phyloP scores from a whole-genome alignment of 1,140 invertebrate genomes.

The Drosophila jambulina region DNA sequence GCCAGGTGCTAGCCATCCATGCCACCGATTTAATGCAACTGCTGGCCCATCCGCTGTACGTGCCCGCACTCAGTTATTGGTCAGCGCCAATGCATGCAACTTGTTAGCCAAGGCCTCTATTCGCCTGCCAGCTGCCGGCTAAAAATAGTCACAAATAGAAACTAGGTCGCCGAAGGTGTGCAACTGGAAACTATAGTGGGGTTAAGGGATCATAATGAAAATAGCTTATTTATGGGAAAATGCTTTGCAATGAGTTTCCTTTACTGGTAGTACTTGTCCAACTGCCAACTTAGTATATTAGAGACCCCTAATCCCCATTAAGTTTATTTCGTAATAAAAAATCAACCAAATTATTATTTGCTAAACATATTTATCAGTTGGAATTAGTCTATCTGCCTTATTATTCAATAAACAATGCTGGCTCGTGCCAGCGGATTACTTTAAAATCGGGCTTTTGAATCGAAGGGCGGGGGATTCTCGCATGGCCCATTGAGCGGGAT shows the following conservation, averaged over 20 bases:
- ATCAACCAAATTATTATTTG: not conserved
- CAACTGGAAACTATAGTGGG: constrained; percentile 8
- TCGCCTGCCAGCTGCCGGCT: constrained; percentile 15
- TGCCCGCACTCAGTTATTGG: constrained; percentile 52
- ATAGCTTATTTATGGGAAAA: not conserved
- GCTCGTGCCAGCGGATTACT: constrained; percentile 23
- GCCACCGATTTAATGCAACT: constrained; percentile 9
- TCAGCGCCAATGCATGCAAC: constrained; percentile 11
- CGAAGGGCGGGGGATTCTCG: not conserved
- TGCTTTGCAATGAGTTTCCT: not conserved
- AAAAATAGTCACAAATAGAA: constrained; percentile 33
- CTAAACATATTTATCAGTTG: not conserved
- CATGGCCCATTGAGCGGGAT: constrained; percentile 3
- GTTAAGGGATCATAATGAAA: not conserved
- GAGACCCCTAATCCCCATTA: not conserved
- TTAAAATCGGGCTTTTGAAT: constrained; percentile 8
- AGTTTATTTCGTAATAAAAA: not conserved
- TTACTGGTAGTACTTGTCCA: not conserved
- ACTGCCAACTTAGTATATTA: not conserved
- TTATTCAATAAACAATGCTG: constrained; percentile 1
- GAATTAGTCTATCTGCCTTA: not conserved
- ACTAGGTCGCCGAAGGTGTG: constrained; percentile 60
- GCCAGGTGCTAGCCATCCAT: not conserved
- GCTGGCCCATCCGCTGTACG: constrained; percentile 31
- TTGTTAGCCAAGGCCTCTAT: constrained; percentile 43